phyloP scores from a whole-genome alignment of 2,113 vertebrate genomes.

The Periophthalmus modestus region DNA sequence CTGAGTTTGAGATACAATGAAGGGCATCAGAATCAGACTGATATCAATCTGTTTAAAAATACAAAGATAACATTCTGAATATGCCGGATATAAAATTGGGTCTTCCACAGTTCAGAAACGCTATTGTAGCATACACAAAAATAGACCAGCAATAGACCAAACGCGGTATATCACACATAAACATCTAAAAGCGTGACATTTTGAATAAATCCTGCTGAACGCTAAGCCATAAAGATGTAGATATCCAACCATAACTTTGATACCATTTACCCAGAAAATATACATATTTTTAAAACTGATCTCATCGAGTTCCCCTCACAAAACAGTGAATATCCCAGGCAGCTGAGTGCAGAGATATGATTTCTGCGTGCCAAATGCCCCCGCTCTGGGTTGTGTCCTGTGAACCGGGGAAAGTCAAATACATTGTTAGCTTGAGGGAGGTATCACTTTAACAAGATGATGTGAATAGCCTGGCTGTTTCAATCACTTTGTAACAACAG shows the following conservation, averaged over 20 bases:
- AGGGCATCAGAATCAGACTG: too few relatives aligned
- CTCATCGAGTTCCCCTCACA: slow-evolving; percentile 21
- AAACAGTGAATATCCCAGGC: slow-evolving; percentile 18
- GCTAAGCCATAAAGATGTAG: slow-evolving; percentile 15
- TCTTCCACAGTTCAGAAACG: not conserved
- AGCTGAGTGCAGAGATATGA: slow-evolving; percentile 50
- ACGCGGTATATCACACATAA: not conserved
- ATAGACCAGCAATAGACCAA: not conserved
- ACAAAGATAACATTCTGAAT: too few relatives aligned
- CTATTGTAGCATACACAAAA: not conserved
- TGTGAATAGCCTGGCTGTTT: slow-evolving; percentile 8
- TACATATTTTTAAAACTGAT: slow-evolving; percentile 25
- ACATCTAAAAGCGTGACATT: slow-evolving; percentile 2
- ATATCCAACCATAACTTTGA: slow-evolving; percentile 19
- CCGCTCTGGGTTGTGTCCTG: slow-evolving; percentile 27
- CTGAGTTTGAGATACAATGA: too few relatives aligned
- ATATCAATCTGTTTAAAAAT: too few relatives aligned
- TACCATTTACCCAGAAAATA: slow-evolving; percentile 11
- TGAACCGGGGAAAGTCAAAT: slow-evolving; percentile 39
- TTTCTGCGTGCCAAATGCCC: slow-evolving; percentile 42
- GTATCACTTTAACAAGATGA: slow-evolving; percentile 38
- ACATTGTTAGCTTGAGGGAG: slow-evolving; percentile 29
- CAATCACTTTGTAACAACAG: not conserved
- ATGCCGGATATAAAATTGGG: not conserved
- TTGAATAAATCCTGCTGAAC: not conserved